These are phyloP conservation scores for Ameiurus melas DNA, from an alignment of 2,113 vertebrate species.

Conservation along the genomic window DNA sequence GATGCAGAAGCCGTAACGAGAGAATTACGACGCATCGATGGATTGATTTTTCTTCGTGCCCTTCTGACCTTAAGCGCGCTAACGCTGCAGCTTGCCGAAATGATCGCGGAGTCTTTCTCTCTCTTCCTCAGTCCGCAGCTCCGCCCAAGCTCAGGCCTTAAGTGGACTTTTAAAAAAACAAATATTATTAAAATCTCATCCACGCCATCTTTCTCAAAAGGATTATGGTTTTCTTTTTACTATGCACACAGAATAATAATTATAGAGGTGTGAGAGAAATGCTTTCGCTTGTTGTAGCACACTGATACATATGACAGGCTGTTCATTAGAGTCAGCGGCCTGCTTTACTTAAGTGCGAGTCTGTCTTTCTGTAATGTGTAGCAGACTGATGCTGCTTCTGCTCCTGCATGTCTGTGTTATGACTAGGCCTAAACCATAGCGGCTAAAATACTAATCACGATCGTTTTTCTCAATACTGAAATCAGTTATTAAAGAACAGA, in stretches of 20 bases:
- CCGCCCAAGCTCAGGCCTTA: constrained; percentile 53
- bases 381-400: background rate
- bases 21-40: background rate
- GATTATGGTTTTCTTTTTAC: constrained; percentile 59
- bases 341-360: constrained; percentile 28
- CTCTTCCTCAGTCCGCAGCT: constrained; percentile 34
- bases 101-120: constrained; percentile 17
- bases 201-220: constrained; percentile 60
- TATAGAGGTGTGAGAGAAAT: constrained; percentile 53
- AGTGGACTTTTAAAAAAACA: constrained; percentile 72
- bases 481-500: background rate
- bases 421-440: background rate
- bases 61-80: background rate
- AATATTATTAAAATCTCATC: constrained; percentile 55
- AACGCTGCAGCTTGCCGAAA: background rate
- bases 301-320: constrained; percentile 41
- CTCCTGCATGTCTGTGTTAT: background rate
- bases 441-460: background rate
- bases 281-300: constrained; percentile 46
- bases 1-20: too few relatives aligned
- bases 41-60: background rate
- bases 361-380: constrained; percentile 16
- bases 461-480: background rate
- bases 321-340: constrained; percentile 38
- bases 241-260: constrained; percentile 61